Evolutionary conservation across 2,797 vertebrate genomes (phyloP).

Genomic region (Catamblyrhynchus diadema): DNA sequence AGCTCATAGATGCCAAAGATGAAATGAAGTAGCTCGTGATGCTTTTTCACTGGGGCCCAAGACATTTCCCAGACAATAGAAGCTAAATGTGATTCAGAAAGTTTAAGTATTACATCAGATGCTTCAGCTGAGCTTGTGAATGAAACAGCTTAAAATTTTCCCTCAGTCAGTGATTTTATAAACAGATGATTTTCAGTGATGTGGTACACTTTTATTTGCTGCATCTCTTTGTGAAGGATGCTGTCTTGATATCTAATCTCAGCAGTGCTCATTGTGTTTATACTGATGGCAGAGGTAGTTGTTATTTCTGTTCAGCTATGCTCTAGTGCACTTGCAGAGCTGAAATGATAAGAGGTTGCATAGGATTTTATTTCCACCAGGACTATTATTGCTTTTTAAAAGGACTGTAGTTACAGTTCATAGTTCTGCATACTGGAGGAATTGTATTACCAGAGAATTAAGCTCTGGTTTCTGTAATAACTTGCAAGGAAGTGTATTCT

Average conservation of each 20-base stretch:
- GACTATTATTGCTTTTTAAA: slow-evolving; percentile 40
- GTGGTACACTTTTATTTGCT: slow-evolving; percentile 19
- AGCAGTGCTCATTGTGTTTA: not conserved
- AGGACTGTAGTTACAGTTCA: slow-evolving; percentile 35
- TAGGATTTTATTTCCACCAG: slow-evolving; percentile 41
- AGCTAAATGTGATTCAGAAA: not conserved
- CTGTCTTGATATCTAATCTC: slow-evolving; percentile 36
- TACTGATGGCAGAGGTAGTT: slow-evolving; percentile 26
- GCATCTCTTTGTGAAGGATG: slow-evolving; percentile 10
- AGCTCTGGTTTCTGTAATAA: slow-evolving; percentile 53
- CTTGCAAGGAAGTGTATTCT: slow-evolving; percentile 13
- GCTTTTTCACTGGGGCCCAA: not conserved
- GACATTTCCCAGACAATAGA: not conserved
- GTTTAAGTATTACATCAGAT: not conserved
- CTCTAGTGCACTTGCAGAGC: slow-evolving; percentile 24
- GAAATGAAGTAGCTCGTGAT: not conserved
- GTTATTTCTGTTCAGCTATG: slow-evolving; percentile 52
- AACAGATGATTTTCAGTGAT: slow-evolving; percentile 40
- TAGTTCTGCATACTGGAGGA: not conserved
- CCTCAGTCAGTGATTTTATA: slow-evolving; percentile 25
- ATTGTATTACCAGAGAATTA: slow-evolving; percentile 54
- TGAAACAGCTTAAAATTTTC: slow-evolving; percentile 32
- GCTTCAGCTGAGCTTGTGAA: slow-evolving; percentile 28
- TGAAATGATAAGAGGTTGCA: slow-evolving; percentile 19
- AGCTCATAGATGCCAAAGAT: not conserved